phyloP scores from a whole-genome alignment of 1,140 invertebrate genomes.

The Metopolophium dirhodum region DNA sequence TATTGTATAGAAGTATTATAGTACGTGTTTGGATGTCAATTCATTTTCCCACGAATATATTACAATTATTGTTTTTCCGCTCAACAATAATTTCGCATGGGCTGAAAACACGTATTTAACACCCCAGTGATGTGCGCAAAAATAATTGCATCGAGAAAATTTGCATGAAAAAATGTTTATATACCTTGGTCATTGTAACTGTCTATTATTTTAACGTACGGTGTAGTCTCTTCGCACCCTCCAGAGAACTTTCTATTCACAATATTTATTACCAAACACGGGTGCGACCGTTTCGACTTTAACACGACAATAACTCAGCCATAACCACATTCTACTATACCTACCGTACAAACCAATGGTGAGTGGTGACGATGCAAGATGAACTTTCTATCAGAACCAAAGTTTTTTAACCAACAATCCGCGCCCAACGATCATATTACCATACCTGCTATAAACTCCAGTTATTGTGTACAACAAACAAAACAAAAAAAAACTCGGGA shows the following conservation, averaged over 20 bases:
- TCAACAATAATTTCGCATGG: background rate
- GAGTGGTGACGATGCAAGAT: background rate
- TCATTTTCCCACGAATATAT: background rate
- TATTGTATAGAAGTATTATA: too few species aligned
- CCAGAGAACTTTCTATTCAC: background rate
- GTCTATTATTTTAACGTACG: constrained; percentile 27
- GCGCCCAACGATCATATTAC: background rate
- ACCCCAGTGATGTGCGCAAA: background rate
- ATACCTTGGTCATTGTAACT: background rate
- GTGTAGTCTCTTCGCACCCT: background rate
- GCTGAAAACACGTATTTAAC: background rate
- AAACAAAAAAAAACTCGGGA: background rate
- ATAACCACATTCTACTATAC: background rate
- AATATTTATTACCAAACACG: background rate
- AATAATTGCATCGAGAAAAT: constrained; percentile 31
- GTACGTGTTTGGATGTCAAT: background rate
- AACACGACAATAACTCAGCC: background rate
- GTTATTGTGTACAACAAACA: background rate
- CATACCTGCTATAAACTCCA: background rate
- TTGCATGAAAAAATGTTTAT: background rate
- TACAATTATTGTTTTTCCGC: background rate
- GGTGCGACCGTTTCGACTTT: constrained; percentile 13
- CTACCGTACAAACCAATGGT: background rate
- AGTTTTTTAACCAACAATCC: background rate
- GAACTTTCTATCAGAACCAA: background rate